These are phyloP conservation scores for Ornithorhynchus anatinus DNA, from an alignment of 2,113 vertebrate species.

Conservation along the genomic window DNA sequence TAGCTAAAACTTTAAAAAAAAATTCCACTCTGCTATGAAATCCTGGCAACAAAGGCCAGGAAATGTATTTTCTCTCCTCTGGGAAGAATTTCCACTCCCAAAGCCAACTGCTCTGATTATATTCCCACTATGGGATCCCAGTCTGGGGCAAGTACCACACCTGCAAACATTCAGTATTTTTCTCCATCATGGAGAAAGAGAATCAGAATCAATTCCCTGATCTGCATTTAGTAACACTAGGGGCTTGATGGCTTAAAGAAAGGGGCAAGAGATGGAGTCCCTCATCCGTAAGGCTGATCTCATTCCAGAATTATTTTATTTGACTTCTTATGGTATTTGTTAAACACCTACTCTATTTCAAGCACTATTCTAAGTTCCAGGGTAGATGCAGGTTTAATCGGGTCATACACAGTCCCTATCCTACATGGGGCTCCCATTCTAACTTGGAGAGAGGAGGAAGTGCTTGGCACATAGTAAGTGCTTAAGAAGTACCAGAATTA, in stretches of 20 bases:
- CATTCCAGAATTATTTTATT: too few relatives aligned
- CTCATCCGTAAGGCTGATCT: too few relatives aligned
- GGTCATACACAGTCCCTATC: too few relatives aligned
- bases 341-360: too few relatives aligned
- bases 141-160: background rate
- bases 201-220: background rate
- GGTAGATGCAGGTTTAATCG: too few relatives aligned
- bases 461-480: too few relatives aligned
- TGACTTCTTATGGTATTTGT: too few relatives aligned
- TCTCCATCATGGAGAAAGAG: background rate
- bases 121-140: background rate
- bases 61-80: background rate
- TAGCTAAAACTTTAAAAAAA: slow-evolving; percentile 1
- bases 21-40: background rate
- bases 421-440: too few relatives aligned
- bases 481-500: too few relatives aligned
- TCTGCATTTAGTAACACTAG: background rate
- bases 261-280: too few relatives aligned
- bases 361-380: too few relatives aligned
- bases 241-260: background rate
- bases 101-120: background rate
- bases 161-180: background rate
- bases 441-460: too few relatives aligned
- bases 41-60: background rate
- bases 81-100: background rate